These are phyloP conservation scores for Brachypodius melanocephalos DNA, from an alignment of 2,113 vertebrate species.

Conservation along the genomic window DNA sequence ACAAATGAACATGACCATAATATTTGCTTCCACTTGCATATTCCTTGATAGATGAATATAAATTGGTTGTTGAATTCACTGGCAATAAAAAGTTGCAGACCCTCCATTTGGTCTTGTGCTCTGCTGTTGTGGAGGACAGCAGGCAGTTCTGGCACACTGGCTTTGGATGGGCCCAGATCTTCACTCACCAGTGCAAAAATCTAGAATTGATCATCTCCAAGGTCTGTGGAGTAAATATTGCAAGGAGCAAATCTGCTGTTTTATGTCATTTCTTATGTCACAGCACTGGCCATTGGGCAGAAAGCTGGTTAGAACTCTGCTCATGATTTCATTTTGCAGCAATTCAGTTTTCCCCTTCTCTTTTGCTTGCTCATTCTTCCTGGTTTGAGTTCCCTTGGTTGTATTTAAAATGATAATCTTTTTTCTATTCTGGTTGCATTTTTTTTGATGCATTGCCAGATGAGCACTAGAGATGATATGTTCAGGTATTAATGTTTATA, in stretches of 20 bases:
- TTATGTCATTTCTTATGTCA: not conserved
- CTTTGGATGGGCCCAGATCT: not conserved
- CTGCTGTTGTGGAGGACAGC: not conserved
- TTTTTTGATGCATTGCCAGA: slow-evolving; percentile 28
- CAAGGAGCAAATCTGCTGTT: not conserved
- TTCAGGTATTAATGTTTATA: slow-evolving; percentile 22
- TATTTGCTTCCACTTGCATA: slow-evolving; percentile 61
- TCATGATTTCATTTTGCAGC: not conserved
- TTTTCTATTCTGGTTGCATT: not conserved
- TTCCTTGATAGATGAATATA: slow-evolving; percentile 58
- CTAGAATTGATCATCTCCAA: not conserved
- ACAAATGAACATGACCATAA: slow-evolving; percentile 66
- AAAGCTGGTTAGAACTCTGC: not conserved
- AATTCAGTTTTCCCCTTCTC: not conserved
- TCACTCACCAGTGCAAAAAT: not conserved
- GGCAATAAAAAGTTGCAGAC: slow-evolving; percentile 27
- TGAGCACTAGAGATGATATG: slow-evolving; percentile 14
- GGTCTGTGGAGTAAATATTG: not conserved
- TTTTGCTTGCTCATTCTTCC: not conserved
- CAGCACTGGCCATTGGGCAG: not conserved
- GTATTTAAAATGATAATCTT: not conserved
- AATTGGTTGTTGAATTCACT: slow-evolving; percentile 24
- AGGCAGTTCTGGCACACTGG: not conserved
- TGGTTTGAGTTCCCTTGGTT: not conserved
- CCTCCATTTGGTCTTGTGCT: not conserved